A percentile compares a stretch with the other conserved stretches of the same genome.
phyloP scores from a whole-genome alignment of 1,140 invertebrate species.

The Bathynomus jamesi region DNA sequence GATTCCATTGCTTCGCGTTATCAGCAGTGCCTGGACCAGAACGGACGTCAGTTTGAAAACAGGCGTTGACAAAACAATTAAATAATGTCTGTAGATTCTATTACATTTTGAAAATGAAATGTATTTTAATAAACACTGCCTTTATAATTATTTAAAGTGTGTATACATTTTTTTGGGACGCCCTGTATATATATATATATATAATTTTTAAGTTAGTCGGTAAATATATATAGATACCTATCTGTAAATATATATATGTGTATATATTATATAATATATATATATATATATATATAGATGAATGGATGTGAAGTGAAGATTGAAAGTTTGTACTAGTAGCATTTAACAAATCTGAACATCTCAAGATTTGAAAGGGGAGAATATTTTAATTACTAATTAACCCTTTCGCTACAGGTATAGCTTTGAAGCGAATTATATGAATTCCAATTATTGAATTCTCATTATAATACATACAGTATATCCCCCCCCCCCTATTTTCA shows the following conservation, averaged over 20 bases:
- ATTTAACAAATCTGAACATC: too few relatives aligned
- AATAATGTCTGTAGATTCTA: too few relatives aligned
- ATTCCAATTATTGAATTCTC: background rate
- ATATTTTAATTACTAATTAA: background rate
- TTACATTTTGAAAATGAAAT: too few relatives aligned
- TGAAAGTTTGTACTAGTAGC: too few relatives aligned
- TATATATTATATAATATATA: background rate
- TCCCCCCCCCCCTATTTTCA: background rate
- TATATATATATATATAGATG: background rate
- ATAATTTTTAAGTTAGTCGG: background rate
- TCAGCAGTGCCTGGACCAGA: too few relatives aligned
- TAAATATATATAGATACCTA: background rate
- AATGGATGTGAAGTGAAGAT: background rate
- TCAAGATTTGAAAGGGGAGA: too few relatives aligned
- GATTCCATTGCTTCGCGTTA: too few relatives aligned
- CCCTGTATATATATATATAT: background rate
- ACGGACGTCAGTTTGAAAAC: too few relatives aligned
- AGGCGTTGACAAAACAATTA: too few relatives aligned
- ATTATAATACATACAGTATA: background rate
- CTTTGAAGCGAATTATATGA: background rate
- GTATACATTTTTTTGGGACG: too few relatives aligned
- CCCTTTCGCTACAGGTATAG: background rate
- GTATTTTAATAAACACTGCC: too few relatives aligned
- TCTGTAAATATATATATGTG: background rate
- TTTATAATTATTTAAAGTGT: too few relatives aligned